phyloP scores from a whole-genome alignment of 2,888 invertebrate genomes.

The Ligdia adustata region DNA sequence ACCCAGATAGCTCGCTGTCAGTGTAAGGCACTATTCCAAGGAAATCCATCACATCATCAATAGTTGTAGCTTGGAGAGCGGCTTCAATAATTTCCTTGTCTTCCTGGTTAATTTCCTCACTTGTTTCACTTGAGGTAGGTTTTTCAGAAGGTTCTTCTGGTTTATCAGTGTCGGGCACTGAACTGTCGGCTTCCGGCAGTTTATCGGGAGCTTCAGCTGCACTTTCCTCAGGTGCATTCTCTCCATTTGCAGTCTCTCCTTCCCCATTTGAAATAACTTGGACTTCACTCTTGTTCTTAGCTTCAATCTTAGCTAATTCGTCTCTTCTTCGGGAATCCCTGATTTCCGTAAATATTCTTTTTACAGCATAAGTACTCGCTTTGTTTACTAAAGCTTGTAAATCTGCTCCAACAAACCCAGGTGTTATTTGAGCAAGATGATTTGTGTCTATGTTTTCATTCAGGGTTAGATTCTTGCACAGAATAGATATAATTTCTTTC shows the following conservation, averaged over 20 bases:
- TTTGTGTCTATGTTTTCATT: constrained; percentile 88
- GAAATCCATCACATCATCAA: constrained; percentile 85
- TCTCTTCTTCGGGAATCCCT: constrained; percentile 43
- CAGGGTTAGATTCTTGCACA: constrained; percentile 89
- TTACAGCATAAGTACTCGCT: constrained; percentile 94
- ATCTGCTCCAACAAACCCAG: constrained; percentile 98
- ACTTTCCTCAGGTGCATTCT: constrained; percentile 32
- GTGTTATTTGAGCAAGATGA: constrained; percentile 92
- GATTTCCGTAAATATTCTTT: constrained; percentile 79
- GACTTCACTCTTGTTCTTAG: constrained; percentile 44
- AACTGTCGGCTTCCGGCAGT: constrained; percentile 36
- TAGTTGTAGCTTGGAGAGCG: constrained; percentile 41
- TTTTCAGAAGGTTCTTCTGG: constrained; percentile 39
- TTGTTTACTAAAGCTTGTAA: constrained; percentile 93
- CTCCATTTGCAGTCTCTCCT: constrained; percentile 51
- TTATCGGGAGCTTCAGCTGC: constrained; percentile 45
- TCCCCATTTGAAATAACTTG: constrained; percentile 70
- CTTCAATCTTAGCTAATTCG: constrained; percentile 31
- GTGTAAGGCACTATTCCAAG: constrained; percentile 87
- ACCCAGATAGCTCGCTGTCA: constrained; percentile 84
- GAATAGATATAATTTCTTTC: constrained; percentile 88
- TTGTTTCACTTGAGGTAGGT: constrained; percentile 27
- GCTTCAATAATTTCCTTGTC: constrained; percentile 32
- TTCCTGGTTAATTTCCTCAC: constrained; percentile 43
- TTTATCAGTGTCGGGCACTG: constrained; percentile 42